Evolutionary conservation across 2,113 vertebrate species (phyloP), one percentile per base, ranked within the genome.

Genomic region (Axis porcinus): DNA sequence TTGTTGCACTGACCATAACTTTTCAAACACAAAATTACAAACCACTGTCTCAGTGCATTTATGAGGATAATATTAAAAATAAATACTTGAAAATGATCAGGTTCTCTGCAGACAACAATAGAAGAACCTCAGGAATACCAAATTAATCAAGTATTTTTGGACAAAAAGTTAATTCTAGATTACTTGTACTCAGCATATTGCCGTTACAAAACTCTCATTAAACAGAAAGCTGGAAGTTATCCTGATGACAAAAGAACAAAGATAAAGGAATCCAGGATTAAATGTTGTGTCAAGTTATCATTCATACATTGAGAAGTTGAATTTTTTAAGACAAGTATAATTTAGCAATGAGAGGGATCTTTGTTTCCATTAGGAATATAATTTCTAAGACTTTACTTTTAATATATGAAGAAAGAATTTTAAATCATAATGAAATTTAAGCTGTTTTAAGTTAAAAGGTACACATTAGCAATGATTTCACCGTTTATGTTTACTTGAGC

Each of bases 401-500:
- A 91, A 67, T 82, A 57, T 47, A 2, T 25, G 30, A 40, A 45
- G 8, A 57, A 89, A 78, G 13, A 70, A 40, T 25, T 3, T 86
- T 6, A 70, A 78, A 91, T 54, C 43, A 9, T 25, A 74, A 23
- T 28, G 91, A 86, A 97, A 84, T n/a, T 54, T 28, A 88, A 57
- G 27, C 14, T 86, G 17, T 7, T 74, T 97, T 78, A 64, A 33
- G n/a, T 88, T 89, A 74, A 95, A 91, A 85, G 40, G 19, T 50
- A 54, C 27, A 55, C 15, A 28, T 15, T 60, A 21, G 64, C 11
- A 58, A 28, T 67, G 15, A 43, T 62, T 91, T 70, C 47, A 54
- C 27, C 3, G 67, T 54, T 60, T 13, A 52, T 36, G 84, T 64
- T n/a, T 28, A 28, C 40, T 78, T 17, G 60, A 45, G 6, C 43